These are phyloP conservation scores for Cataglyphis hispanica DNA, from an alignment of 1,140 invertebrate species.

Conservation along the genomic window DNA sequence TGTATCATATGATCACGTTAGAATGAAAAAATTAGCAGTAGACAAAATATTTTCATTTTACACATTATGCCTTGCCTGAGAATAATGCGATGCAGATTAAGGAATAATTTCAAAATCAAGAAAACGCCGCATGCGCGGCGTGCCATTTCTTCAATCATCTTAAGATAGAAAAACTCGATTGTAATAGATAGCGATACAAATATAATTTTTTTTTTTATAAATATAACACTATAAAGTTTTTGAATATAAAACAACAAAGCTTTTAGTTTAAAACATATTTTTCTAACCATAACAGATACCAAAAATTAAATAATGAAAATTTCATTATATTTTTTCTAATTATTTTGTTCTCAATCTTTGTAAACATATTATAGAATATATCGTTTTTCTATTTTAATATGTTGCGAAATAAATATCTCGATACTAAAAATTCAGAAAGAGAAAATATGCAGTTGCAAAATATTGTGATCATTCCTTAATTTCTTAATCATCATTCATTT, in stretches of 20 bases:
- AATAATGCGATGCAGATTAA: no score
- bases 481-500: constrained; percentile 53
- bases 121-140: no score
- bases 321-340: neutral
- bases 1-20: no score
- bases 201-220: neutral
- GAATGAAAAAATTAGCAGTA: no score
- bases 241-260: neutral
- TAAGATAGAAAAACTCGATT: no score
- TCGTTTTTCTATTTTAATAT: constrained; percentile 52
- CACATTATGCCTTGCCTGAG: no score
- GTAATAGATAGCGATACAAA: neutral
- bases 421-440: constrained; percentile 30
- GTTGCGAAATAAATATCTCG: constrained; percentile 55
- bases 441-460: constrained; percentile 39
- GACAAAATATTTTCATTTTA: no score
- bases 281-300: neutral
- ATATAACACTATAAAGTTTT: neutral
- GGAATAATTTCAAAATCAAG: no score
- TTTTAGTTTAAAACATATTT: constrained; percentile 34
- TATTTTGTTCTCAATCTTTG: constrained; percentile 31
- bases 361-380: constrained; percentile 34
- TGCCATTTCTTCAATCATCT: no score
- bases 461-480: constrained; percentile 50
- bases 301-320: constrained; percentile 36